phyloP scores from a whole-genome alignment of 2,888 invertebrate genomes.

The Callinectes sapidus region DNA sequence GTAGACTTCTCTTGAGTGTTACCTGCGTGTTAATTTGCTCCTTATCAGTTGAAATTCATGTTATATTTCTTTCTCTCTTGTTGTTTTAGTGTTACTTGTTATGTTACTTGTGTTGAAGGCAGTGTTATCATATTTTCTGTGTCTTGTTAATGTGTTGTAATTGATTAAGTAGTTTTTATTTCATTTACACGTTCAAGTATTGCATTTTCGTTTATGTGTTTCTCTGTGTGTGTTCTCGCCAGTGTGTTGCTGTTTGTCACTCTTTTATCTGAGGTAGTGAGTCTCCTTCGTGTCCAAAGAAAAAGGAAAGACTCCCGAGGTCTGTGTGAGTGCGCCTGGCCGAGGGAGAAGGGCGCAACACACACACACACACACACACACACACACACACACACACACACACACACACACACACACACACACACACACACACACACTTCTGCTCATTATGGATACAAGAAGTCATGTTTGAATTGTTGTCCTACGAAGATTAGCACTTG shows the following conservation, averaged over 20 bases:
- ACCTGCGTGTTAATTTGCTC: neutral
- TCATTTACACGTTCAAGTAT: neutral
- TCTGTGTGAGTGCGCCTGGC: neutral
- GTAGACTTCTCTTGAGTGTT: neutral
- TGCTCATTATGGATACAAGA: constrained; percentile 7
- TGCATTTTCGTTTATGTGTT: neutral
- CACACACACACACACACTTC: constrained; percentile 20
- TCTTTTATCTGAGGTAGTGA: neutral
- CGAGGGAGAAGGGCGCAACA: neutral
- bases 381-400: constrained; percentile 1
- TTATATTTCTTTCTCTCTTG: neutral
- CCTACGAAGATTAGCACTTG: constrained; percentile 3
- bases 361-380: constrained; percentile 1
- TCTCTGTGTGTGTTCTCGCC: neutral
- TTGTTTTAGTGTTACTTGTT: neutral
- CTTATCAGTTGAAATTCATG: neutral
- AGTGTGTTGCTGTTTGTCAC: neutral
- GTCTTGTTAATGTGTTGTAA: neutral
- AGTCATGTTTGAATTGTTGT: neutral
- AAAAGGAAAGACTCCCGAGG: neutral
- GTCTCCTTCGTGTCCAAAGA: neutral
- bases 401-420: constrained; percentile 23
- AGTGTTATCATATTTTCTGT: neutral
- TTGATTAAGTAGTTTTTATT: neutral
- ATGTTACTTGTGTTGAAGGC: neutral